Percentiles rank a stretch among this genome's conserved stretches.
phyloP scores from a whole-genome alignment of 2,113 vertebrate genomes.

The Spea bombifrons region DNA sequence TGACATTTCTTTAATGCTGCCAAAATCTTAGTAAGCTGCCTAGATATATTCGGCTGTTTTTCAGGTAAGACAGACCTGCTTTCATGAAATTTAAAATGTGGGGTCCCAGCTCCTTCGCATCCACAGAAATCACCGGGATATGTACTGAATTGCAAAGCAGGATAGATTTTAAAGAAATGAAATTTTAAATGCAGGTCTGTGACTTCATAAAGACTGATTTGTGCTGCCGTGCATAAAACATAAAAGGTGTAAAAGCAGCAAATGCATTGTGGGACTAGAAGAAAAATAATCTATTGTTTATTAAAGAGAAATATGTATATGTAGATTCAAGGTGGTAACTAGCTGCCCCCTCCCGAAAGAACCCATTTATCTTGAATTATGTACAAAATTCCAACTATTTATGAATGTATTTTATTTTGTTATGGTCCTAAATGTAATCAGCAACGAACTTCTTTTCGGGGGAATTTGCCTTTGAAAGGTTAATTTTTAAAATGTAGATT shows the following conservation, averaged over 20 bases:
- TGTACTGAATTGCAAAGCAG: conserved; percentile 8
- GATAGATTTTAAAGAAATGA: conserved; percentile 1
- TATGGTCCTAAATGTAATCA: no score
- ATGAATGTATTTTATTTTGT: no score
- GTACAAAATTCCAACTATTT: background rate
- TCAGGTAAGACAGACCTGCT: conserved; percentile 39
- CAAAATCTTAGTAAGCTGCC: conserved; percentile 44
- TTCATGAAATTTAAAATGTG: conserved; percentile 50
- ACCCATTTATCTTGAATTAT: conserved; percentile 52
- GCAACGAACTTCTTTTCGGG: no score
- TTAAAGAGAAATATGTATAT: conserved; percentile 55
- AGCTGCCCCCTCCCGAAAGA: conserved; percentile 46
- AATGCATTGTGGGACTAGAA: conserved; percentile 48
- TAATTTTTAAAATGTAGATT: no score
- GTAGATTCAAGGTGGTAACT: conserved; percentile 56
- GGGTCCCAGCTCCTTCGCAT: conserved; percentile 39
- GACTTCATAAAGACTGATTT: conserved; percentile 55
- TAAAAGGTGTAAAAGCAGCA: conserved; percentile 54
- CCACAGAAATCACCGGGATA: conserved; percentile 45
- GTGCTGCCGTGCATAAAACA: conserved; percentile 51
- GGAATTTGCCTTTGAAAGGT: no score
- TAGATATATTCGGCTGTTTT: conserved; percentile 47
- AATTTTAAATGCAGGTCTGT: conserved; percentile 52
- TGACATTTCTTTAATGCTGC: conserved; percentile 50
- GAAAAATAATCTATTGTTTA: conserved; percentile 55